Conservation (phyloP, 2,797 vertebrate genomes). For the Sebastes iracundus region DNA sequence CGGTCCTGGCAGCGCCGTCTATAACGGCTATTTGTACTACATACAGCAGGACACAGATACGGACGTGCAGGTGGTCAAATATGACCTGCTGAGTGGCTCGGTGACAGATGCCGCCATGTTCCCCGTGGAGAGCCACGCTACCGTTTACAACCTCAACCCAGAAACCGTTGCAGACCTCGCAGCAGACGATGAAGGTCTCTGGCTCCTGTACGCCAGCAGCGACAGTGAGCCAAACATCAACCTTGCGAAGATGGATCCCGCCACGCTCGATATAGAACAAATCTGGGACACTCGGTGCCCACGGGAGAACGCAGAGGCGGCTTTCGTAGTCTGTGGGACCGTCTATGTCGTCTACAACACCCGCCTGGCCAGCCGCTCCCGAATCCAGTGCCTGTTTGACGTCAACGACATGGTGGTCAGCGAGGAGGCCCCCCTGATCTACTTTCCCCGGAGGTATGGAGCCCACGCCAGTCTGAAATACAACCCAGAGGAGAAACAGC, state of each 20-base stretch:
- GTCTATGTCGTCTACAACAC: conserved; percentile 97
- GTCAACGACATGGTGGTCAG: conserved; percentile 88
- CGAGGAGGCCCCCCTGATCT: conserved; percentile 90
- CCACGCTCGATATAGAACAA: conserved; percentile 92
- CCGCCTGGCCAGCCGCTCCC: conserved; percentile 89
- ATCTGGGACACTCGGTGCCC: conserved; percentile 97
- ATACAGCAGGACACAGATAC: conserved; percentile 83
- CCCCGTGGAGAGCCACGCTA: conserved; percentile 84
- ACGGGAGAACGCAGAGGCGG: conserved; percentile 90
- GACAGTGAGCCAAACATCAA: conserved; percentile 90
- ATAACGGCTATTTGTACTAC: conserved; percentile 90
- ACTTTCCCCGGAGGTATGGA: conserved; percentile 94
- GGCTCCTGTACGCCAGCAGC: conserved; percentile 89
- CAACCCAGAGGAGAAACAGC: conserved; percentile 90
- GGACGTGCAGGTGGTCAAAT: conserved; percentile 91
- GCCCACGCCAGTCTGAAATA: conserved; percentile 95
- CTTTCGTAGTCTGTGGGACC: conserved; percentile 93
- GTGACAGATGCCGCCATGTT: conserved; percentile 91
- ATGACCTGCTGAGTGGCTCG: conserved; percentile 85
- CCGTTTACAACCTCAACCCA: conserved; percentile 85
- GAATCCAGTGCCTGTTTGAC: conserved; percentile 94
- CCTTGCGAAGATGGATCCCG: conserved; percentile 93
- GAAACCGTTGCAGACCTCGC: conserved; percentile 91
- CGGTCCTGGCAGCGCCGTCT: conserved; percentile 89
- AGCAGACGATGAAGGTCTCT: conserved; percentile 91